Percentiles rank a stretch among this genome's conserved stretches.
Conservation (phyloP, 2,797 vertebrate species). For the Liasis olivaceus region DNA sequence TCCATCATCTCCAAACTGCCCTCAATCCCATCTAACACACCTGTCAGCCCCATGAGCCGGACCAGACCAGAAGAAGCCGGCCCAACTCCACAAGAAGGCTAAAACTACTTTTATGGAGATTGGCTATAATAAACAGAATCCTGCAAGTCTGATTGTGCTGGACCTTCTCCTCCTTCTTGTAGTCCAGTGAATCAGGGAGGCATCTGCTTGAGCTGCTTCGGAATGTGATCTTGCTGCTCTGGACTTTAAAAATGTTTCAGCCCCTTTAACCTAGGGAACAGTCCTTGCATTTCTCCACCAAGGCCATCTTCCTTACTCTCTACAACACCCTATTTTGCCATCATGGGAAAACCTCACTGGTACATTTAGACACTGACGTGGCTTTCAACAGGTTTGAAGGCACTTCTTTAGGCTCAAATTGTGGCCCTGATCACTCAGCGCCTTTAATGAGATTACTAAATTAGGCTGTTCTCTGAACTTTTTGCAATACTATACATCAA, state of each 20-base stretch:
- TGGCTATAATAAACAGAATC: neutral
- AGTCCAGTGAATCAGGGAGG: neutral
- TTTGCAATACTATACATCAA: neutral
- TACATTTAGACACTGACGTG: neutral
- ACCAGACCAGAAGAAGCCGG: neutral
- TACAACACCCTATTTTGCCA: neutral
- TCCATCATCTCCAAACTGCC: neutral
- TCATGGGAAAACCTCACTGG: neutral
- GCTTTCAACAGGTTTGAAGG: neutral
- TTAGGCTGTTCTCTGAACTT: no score
- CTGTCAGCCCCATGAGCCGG: neutral
- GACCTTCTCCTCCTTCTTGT: neutral
- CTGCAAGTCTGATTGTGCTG: neutral
- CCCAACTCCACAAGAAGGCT: neutral
- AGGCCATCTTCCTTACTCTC: neutral
- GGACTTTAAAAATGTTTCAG: no score
- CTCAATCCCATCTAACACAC: neutral
- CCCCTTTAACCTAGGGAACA: neutral
- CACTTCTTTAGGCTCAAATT: neutral
- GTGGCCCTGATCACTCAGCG: no score
- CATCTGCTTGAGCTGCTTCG: neutral
- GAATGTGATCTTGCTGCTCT: neutral
- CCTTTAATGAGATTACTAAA: no score
- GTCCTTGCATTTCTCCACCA: neutral
- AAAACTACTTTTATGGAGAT: neutral